A percentile compares a stretch with the other conserved stretches of the same genome.
These are phyloP conservation scores for Drosophila prostipennis DNA, from an alignment of 2,888 invertebrate species.

Conservation along the genomic window DNA sequence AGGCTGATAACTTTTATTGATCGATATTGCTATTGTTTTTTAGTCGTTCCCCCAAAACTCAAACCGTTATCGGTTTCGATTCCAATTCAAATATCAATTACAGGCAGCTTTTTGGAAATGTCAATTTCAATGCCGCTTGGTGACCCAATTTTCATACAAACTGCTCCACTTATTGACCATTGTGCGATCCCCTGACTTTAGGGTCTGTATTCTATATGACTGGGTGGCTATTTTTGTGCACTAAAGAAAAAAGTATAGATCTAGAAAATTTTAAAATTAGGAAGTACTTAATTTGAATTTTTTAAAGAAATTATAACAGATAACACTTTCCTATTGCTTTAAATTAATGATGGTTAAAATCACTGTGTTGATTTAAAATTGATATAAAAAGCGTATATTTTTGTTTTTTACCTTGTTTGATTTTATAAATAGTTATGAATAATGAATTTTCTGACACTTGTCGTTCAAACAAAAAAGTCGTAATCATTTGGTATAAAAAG, in stretches of 20 bases:
- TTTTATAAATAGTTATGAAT: no score
- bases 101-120: slow-evolving; percentile 24
- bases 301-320: no score
- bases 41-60: not conserved
- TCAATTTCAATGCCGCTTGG: slow-evolving; percentile 37
- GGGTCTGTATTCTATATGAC: slow-evolving; percentile 26
- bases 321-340: no score
- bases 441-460: no score
- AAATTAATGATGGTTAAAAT: no score
- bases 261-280: not conserved
- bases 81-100: slow-evolving; percentile 42
- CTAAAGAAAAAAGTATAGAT: not conserved
- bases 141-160: slow-evolving; percentile 50
- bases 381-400: no score
- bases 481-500: no score
- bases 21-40: slow-evolving; percentile 5
- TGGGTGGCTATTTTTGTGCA: slow-evolving; percentile 17
- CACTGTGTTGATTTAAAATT: no score
- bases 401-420: no score
- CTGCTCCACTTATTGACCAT: slow-evolving; percentile 56
- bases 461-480: no score
- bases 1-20: slow-evolving; percentile 13
- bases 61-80: slow-evolving; percentile 31
- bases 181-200: slow-evolving; percentile 67
- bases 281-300: no score